These are phyloP conservation scores for Phyllotis vaccarum DNA, from an alignment of 2,797 vertebrate genomes.

Conservation along the genomic window DNA sequence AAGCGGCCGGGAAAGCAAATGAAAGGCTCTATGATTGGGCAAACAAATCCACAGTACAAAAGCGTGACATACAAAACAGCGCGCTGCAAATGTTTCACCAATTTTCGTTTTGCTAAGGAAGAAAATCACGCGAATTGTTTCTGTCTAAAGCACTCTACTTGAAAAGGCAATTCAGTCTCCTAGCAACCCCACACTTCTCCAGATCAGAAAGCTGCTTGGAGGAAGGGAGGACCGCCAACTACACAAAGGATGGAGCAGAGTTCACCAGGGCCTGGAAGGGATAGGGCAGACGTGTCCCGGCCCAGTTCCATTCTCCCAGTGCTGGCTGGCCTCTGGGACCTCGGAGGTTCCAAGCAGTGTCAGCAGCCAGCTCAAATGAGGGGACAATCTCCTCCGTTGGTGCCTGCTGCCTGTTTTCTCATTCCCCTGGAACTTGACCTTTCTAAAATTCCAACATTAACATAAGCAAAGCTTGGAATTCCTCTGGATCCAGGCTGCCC, in stretches of 20 bases:
- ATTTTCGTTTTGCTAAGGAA: constrained; percentile 72
- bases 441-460: neutral
- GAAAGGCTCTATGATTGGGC: constrained; percentile 55
- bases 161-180: constrained; percentile 80
- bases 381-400: neutral
- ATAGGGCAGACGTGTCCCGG: constrained; percentile 13
- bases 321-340: neutral
- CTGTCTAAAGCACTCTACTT: constrained; percentile 69
- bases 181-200: constrained; percentile 81
- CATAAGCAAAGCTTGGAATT: neutral
- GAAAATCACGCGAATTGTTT: constrained; percentile 76
- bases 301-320: constrained; percentile 35
- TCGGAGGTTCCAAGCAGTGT: neutral
- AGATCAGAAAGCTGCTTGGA: constrained; percentile 75
- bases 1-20: constrained; percentile 76
- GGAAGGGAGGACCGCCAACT: constrained; percentile 60
- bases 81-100: constrained; percentile 59
- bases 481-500: neutral
- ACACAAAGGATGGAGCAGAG: constrained; percentile 57
- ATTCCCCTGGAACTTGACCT: neutral
- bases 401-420: neutral
- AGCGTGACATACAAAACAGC: constrained; percentile 14
- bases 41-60: constrained; percentile 70
- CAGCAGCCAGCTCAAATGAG: neutral
- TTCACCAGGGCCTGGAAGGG: constrained; percentile 65